Percentiles rank a stretch among this genome's conserved stretches.
These are phyloP conservation scores for Hycleus phaleratus DNA, from an alignment of 1,140 invertebrate genomes.

Conservation along the genomic window DNA sequence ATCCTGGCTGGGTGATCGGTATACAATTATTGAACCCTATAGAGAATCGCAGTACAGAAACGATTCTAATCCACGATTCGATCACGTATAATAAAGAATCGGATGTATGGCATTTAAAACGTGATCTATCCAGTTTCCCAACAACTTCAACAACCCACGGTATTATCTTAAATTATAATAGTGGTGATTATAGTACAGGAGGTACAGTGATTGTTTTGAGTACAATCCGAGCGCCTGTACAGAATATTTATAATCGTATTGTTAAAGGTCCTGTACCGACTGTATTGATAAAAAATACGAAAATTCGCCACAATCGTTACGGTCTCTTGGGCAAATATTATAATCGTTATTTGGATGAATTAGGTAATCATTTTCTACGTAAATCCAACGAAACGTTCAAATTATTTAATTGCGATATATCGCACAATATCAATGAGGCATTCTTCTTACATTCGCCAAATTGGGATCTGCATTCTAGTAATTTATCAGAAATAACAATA, in stretches of 20 bases:
- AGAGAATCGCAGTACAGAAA: slow-evolving; percentile 76
- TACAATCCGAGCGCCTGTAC: slow-evolving; percentile 60
- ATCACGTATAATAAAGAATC: slow-evolving; percentile 52
- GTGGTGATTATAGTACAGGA: slow-evolving; percentile 68
- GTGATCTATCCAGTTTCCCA: slow-evolving; percentile 81
- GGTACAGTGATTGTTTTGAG: slow-evolving; percentile 76
- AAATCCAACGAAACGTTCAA: slow-evolving; percentile 83
- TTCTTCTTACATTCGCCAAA: slow-evolving; percentile 74
- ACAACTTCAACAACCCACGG: slow-evolving; percentile 76
- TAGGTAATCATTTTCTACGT: slow-evolving; percentile 74
- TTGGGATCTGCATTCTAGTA: slow-evolving; percentile 73
- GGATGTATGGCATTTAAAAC: slow-evolving; percentile 66
- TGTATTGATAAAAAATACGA: slow-evolving; percentile 58
- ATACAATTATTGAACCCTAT: slow-evolving; percentile 82
- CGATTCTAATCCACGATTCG: slow-evolving; percentile 69
- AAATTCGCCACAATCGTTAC: slow-evolving; percentile 70
- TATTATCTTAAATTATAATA: slow-evolving; percentile 73
- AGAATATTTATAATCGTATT: slow-evolving; percentile 61
- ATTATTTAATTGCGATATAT: slow-evolving; percentile 70
- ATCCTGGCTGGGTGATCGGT: slow-evolving; percentile 68
- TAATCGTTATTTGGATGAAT: slow-evolving; percentile 77
- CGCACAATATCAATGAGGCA: slow-evolving; percentile 70
- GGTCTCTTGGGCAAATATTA: slow-evolving; percentile 84
- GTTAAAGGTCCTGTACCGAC: slow-evolving; percentile 70
- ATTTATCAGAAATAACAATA: slow-evolving; percentile 75